Conservation (phyloP, 1,140 invertebrate species). For the Drosophila setifemur region DNA sequence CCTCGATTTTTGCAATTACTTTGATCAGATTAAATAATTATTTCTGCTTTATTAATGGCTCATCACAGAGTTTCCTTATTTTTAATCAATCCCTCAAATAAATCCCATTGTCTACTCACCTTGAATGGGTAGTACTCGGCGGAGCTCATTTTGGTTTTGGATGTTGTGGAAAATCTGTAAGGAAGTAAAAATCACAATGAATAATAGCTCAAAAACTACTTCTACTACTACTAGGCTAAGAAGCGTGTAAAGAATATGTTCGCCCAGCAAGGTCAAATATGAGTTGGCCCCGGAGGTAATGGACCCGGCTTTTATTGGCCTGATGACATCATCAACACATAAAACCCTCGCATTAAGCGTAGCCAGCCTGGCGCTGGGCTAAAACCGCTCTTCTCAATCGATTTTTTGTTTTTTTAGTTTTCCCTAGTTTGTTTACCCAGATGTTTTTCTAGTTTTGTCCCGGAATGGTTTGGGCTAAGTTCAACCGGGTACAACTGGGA, state of each 20-base stretch:
- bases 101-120: constrained; percentile 53
- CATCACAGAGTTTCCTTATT: neutral
- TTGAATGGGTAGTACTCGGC: constrained; percentile 83
- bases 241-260: constrained; percentile 24
- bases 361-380: constrained; percentile 50
- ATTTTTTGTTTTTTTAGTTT: constrained; percentile 37
- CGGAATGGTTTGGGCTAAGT: constrained; percentile 5
- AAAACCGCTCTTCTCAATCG: constrained; percentile 24
- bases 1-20: neutral
- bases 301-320: constrained; percentile 4
- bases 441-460: constrained; percentile 27
- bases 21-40: neutral
- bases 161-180: constrained; percentile 59
- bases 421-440: constrained; percentile 27
- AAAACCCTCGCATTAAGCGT: constrained; percentile 40
- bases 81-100: neutral
- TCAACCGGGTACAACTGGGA: constrained; percentile 45
- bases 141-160: constrained; percentile 75
- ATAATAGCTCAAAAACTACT: constrained; percentile 26
- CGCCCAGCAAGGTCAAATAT: constrained; percentile 30
- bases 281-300: neutral
- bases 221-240: no score
- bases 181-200: constrained; percentile 39
- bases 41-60: neutral
- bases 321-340: constrained; percentile 56